These are phyloP conservation scores for Apodemus speciosus DNA, from an alignment of 2,113 vertebrate genomes.

Conservation along the genomic window DNA sequence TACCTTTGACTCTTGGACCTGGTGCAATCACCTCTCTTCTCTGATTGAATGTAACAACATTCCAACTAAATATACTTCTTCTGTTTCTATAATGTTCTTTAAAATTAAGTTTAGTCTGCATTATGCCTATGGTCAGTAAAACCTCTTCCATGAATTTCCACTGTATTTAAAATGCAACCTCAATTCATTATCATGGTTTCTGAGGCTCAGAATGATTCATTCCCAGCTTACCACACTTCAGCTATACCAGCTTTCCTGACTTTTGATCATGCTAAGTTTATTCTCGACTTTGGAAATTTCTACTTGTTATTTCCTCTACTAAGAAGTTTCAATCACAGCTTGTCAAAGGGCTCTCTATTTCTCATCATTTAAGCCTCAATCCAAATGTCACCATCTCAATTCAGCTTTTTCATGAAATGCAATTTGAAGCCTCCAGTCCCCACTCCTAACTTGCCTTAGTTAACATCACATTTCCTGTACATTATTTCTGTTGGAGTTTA, in stretches of 20 bases:
- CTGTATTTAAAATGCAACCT: slow-evolving; percentile 41
- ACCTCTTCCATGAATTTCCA: background rate
- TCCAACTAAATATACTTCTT: background rate
- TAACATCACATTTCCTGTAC: background rate
- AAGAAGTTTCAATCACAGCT: background rate
- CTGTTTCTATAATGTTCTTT: background rate
- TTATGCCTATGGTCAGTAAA: background rate
- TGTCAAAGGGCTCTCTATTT: slow-evolving; percentile 27
- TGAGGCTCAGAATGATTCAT: background rate
- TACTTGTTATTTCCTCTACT: background rate
- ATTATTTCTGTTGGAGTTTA: background rate
- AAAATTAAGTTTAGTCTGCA: slow-evolving; percentile 22
- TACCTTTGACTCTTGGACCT: background rate
- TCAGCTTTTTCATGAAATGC: slow-evolving; percentile 3
- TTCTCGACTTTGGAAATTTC: background rate
- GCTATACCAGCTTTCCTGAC: background rate
- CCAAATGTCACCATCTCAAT: background rate
- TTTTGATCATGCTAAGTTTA: slow-evolving; percentile 19
- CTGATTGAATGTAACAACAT: background rate
- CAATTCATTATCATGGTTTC: background rate
- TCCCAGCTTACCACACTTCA: background rate
- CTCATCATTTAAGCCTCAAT: slow-evolving; percentile 11
- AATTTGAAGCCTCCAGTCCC: background rate
- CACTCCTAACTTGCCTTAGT: background rate
- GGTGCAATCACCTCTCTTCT: background rate